Base-by-base conservation (phyloP, 64 coral and sea anemone genomes). In the Catalaphyllia jardinei region DNA sequence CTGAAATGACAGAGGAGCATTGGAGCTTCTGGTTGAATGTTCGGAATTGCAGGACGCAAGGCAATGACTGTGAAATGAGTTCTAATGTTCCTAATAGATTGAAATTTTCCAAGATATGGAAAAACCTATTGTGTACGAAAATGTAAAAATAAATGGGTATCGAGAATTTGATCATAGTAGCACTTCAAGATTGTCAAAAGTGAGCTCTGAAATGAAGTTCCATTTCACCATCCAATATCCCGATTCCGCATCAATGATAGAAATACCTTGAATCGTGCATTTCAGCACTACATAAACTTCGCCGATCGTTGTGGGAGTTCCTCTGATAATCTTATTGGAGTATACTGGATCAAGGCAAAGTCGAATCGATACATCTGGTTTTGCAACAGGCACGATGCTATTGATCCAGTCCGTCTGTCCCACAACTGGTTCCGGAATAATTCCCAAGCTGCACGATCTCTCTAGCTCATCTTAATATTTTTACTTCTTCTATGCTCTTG, bases 391-490 rank as follows among this genome's bases (percentile, higher is more conserved):
- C 8, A 33, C 72, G 12, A 42, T 75, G 30, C 72, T 75, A 30
- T 31, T 75, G 72, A 75, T 75, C 31, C 72, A 75, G 15, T 75
- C 72, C 1, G 72, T 31, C 10, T 33, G 75, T 76, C 80, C 74
- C 20, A 75, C 30, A 31, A 93, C 77, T 93, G 87, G 64, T 4
- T 61, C 30, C 3, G 33, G 1, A 49, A 83, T 82, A 24, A 91
- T 91, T 73, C 89, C 62, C 14, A 57, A 64, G 9, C 87, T 69
- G 33, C 20, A 80, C n/a, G 83, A 27, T 25, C 51, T 88, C 63
- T 93, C 77, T n/a, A 88, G 92, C 55, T 93, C 86, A 31, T 88
- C 61, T 73, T 88, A 83, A 39, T 82, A 88, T 86, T 50, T 77
- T 29, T 24, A 88, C 78, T 54, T 52, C 55, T 88, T 86, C 15